Conservation (phyloP, 2,888 invertebrate species). For the Rosalia funebris region DNA sequence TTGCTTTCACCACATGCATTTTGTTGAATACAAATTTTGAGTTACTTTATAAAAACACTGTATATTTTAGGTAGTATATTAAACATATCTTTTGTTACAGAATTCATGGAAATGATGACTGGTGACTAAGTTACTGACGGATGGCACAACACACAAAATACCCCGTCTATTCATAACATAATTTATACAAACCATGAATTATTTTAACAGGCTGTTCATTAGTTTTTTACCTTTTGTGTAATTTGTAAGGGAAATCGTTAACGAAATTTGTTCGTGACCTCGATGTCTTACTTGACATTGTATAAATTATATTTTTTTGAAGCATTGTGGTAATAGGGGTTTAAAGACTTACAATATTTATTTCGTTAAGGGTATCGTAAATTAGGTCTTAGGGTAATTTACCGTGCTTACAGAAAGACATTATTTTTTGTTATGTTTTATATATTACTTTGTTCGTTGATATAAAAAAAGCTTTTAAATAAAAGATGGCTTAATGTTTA, state of each 20-base stretch:
- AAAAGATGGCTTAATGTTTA: slow-evolving; percentile 2
- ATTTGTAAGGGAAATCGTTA: too few species aligned
- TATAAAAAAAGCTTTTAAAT: neutral
- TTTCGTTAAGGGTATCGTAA: neutral
- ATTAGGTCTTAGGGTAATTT: neutral
- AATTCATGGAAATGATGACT: slow-evolving; percentile 96
- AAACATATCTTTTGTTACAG: slow-evolving; percentile 64
- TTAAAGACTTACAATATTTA: neutral
- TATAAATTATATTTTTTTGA: slow-evolving; percentile 3
- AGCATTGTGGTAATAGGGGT: neutral
- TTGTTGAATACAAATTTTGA: too few species aligned
- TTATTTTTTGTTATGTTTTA: neutral
- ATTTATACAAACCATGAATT: too few species aligned
- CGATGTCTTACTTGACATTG: neutral
- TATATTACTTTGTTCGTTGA: neutral
- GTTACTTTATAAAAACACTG: too few species aligned
- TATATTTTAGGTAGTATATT: too few species aligned
- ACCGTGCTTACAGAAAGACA: neutral
- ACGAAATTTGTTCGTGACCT: neutral
- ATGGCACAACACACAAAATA: neutral
- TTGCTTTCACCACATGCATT: too few species aligned
- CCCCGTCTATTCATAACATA: neutral
- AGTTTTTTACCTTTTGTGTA: too few species aligned
- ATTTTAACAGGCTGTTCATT: too few species aligned
- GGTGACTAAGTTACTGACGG: slow-evolving; percentile 54